These are phyloP conservation scores for Anodontia alba DNA, from an alignment of 2,888 invertebrate genomes.

Conservation along the genomic window DNA sequence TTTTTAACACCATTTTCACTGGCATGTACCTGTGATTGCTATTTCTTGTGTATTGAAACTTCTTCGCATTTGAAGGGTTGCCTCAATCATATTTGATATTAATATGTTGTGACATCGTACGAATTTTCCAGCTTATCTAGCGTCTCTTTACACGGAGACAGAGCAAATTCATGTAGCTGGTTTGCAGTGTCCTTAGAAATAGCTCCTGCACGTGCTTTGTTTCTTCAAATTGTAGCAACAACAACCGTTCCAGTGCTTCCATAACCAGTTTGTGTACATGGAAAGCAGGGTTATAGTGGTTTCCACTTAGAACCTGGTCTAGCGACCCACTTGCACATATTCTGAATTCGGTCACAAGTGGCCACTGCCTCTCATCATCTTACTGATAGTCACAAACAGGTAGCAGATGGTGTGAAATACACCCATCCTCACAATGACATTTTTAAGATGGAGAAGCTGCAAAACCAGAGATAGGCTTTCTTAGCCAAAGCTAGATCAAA, in stretches of 20 bases:
- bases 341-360: slow-evolving; percentile 16
- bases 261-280: neutral
- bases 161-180: neutral
- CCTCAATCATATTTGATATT: too few relatives aligned
- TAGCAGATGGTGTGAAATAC: slow-evolving; percentile 34
- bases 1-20: neutral
- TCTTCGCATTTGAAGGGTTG: too few relatives aligned
- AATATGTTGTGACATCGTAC: neutral
- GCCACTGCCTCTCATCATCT: slow-evolving; percentile 39
- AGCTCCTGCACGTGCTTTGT: neutral
- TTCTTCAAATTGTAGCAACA: neutral
- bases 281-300: slow-evolving; percentile 11
- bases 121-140: neutral
- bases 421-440: slow-evolving; percentile 3
- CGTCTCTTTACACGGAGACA: neutral
- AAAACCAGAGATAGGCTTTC: slow-evolving; percentile 43
- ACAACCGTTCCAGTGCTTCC: neutral
- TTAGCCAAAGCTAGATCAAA: slow-evolving; percentile 53
- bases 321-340: slow-evolving; percentile 39
- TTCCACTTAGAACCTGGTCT: slow-evolving; percentile 25
- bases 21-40: too few relatives aligned
- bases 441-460: slow-evolving; percentile 31
- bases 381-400: slow-evolving; percentile 35
- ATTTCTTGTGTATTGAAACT: too few relatives aligned
- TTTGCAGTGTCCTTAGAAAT: neutral